Evolutionary conservation across 2,113 vertebrate genomes (phyloP), one percentile per base, ranked within the genome.

Genomic region (Harpagus bidentatus): DNA sequence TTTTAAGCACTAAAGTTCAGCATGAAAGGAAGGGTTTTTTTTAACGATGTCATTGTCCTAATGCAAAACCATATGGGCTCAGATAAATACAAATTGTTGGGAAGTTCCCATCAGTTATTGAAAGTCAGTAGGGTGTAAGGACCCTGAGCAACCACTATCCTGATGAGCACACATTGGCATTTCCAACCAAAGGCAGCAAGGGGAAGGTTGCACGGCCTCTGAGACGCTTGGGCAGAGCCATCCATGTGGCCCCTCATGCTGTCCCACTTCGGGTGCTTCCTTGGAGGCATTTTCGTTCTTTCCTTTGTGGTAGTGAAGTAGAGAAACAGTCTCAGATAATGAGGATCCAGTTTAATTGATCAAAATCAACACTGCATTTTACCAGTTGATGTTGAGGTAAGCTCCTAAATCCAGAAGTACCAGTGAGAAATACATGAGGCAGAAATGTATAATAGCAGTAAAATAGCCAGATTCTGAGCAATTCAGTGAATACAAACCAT

Each of bases 151-250:
- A 29, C 14, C 28, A 8, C 20, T 13, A 9, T 10, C 17, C 31
- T 5, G 4, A 38, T 7, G 70, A 85, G 9, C 28, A 36, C 3
- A 3, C 0, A 0, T 6, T 62, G 48, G 11, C 6, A 2, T 45
- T 67, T 52, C 18, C 38, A 59, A 47, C 16, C 3, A 4, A 40
- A 55, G 29, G 23, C 20, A 62, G 13, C 7, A 13, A 84, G 23
- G 11, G 36, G 31, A 45, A 16, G 9, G 26, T 1, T 55, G 9
- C 11, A 11, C 4, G 34, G 28, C 38, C 42, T 32, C 47, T 23
- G 38, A 38, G 69, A 32, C 4, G 2, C 1, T 36, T 43, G 40
- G 29, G 28, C 7, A 16, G 21, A 36, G 26, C n/a, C 23, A 20
- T 1, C 16, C 6, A 5, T 5, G 4, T 32, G 43, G 22, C 7